Evolutionary conservation across 92 coral and sea anemone genomes (phyloP).

Genomic region (Phenganax marumi): DNA sequence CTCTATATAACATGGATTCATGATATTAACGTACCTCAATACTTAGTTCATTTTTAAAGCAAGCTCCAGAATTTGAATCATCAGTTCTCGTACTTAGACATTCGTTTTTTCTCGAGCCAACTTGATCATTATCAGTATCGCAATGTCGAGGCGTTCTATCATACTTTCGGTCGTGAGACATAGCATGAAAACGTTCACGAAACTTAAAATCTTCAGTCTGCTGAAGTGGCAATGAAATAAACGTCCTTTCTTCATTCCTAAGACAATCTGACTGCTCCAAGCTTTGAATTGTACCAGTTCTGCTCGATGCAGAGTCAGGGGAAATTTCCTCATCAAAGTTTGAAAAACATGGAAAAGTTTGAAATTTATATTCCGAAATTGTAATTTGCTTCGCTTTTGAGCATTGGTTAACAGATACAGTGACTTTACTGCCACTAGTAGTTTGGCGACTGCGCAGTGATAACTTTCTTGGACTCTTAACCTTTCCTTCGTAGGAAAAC

Average conservation of each 20-base stretch:
- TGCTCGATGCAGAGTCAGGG: neutral
- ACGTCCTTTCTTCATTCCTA: neutral
- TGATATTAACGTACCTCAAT: neutral
- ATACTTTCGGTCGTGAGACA: neutral
- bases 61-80: neutral
- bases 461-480: neutral
- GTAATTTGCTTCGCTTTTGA: neutral
- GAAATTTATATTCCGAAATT: neutral
- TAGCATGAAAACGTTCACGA: too few species aligned
- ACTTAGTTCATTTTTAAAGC: neutral
- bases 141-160: neutral
- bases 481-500: neutral
- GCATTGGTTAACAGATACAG: constrained; percentile 5
- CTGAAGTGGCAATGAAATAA: neutral
- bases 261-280: neutral
- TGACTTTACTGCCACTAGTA: neutral
- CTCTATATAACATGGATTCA: neutral
- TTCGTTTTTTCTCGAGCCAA: neutral
- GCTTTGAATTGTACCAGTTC: neutral
- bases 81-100: neutral
- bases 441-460: neutral
- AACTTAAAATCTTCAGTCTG: neutral
- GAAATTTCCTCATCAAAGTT: neutral
- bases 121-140: neutral
- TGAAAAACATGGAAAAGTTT: constrained; percentile 9